Evolutionary conservation across 2,113 vertebrate genomes (phyloP), one percentile per base, ranked within the genome.

Genomic region (Rhinolophus ferrumequinum): DNA sequence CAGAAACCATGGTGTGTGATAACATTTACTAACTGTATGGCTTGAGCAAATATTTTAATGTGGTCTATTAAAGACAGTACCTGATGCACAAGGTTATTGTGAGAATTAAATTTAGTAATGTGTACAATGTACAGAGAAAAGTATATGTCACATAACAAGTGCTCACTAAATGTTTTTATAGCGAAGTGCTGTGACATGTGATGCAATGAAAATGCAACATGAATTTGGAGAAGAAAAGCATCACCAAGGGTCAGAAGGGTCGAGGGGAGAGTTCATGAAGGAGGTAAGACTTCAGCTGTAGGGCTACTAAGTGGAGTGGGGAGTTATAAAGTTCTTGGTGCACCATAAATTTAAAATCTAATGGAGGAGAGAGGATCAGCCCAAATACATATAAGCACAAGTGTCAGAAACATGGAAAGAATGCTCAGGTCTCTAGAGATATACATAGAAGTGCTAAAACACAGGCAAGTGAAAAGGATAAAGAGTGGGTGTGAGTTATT

Each of bases 381-480:
- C 87, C 80, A 84, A 67, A 64, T 64, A 58, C 0, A 2, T 92
- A 90, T 88, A 90, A 95, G 56, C 33, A 86, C 56, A 90, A 96
- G 95, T 97, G 97, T 97, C 66, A 95, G 77, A 93, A 97, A 96
- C 88, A 95, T 91, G 88, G 97, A 96, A 94, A 86, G 93, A 95
- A 95, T 88, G 85, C 73, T 88, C 13, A 11, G 6, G 81, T 86
- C 97, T 94, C 96, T 6, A 26, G 97, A 93, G 97, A 91, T 16
- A 52, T 1, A 54, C 56, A n/a, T 33, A 54, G 80, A 96, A 94
- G 94, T 96, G 96, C 93, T 96, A 96, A 96, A 90, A 84, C 81
- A 84, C 88, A 97, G 88, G 90, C 75, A 7, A 96, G 67, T 47
- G 56, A 50, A 77, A 92, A 67, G 97, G 72, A 88, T 92, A 84